Conservation (phyloP, 2,888 invertebrate species). For the Odontothrips loti region DNA sequence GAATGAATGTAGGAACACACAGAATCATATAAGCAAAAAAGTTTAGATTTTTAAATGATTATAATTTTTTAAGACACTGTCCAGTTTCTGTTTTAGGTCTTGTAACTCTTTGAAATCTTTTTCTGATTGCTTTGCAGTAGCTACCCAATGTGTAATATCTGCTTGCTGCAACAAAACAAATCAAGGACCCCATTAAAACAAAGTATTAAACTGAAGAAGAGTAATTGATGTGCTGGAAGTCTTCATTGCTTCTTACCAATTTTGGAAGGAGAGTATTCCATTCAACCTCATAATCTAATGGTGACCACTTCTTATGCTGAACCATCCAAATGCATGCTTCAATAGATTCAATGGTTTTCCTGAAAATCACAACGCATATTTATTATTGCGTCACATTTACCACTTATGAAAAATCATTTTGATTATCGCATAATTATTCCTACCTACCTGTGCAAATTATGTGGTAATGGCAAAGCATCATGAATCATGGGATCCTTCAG, state of each 20-base stretch:
- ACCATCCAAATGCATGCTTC: background rate
- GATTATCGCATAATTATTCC: background rate
- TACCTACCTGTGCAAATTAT: background rate
- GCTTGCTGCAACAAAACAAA: background rate
- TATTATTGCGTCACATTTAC: background rate
- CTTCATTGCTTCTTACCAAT: background rate
- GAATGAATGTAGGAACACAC: background rate
- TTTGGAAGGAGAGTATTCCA: background rate
- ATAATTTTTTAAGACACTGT: background rate
- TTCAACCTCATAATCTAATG: background rate
- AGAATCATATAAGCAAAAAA: too few species aligned
- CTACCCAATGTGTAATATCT: background rate
- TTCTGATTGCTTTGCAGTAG: background rate
- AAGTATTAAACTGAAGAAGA: background rate
- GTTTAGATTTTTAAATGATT: too few species aligned
- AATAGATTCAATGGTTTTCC: background rate
- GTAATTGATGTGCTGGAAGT: too few species aligned
- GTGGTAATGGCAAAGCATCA: background rate
- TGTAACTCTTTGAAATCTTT: background rate
- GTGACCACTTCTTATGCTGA: background rate
- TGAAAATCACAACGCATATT: background rate
- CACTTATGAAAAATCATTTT: background rate
- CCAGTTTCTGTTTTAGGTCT: background rate
- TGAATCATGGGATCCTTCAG: constrained; percentile 6
- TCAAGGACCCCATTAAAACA: background rate